Base-by-base conservation (phyloP, 1,140 invertebrate genomes). In the Bemisia tabaci region DNA sequence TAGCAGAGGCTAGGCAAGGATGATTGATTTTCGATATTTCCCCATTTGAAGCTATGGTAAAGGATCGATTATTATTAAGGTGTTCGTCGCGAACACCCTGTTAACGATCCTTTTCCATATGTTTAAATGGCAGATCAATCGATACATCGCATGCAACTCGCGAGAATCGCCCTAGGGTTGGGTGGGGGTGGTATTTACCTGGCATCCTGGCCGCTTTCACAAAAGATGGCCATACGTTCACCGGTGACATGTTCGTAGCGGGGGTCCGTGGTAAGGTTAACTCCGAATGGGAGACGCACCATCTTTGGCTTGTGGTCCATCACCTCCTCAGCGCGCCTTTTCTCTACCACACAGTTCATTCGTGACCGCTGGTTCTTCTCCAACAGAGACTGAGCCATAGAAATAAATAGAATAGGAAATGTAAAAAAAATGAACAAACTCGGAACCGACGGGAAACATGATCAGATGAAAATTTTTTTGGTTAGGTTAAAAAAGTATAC, bases 341-440 rank as follows among this genome's bases (percentile, higher is more conserved):
- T 87, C 74, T 94, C 91, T 25, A 93, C 89, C 0, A 93, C 85
- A 73, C 91, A 94, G 74, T 92, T 93, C 84, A 94, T 91, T 75
- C 87, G 84, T 9, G 85, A 85, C 73, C 82, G 80, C 74, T 88
- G 86, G 75, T 88, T 89, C 73, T 87, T 87, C 66, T 88, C 85
- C 73, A 90, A 81, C 75, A 89, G 79, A 25, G 84, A 70, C 80
- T 82, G 64, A 71, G 75, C 22, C 24, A 25, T 11, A 12, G 9
- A 25, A 26, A 64, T 12, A 62, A 62, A 12, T 24, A 65, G 23
- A 17, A 65, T 25, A 25, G 12, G 64, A 33, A 23, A 61, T 26
- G 59, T 65, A 33, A 61, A 26, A 33, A 23, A 66, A 9, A 61
- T 21, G 2, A 17, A 39, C 26, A 67, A 59, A 68, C 60, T 12